phyloP scores from a whole-genome alignment of 2,888 invertebrate genomes.

The Anoncus sp. region DNA sequence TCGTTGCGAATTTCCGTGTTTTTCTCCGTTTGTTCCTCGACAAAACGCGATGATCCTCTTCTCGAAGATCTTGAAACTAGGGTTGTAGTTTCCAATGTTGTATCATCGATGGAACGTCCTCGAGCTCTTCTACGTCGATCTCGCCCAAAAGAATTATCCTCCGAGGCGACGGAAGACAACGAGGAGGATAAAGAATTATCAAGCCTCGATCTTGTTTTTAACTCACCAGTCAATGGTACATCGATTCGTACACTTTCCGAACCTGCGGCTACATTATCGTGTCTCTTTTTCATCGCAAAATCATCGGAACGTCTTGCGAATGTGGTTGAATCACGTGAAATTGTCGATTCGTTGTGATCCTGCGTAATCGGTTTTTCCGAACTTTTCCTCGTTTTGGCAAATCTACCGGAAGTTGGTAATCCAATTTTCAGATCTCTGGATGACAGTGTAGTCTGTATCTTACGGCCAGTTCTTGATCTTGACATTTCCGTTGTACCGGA shows the following conservation, averaged over 20 bases:
- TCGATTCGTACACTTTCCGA: constrained; percentile 75
- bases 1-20: constrained; percentile 20
- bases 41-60: constrained; percentile 67
- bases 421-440: constrained; percentile 67
- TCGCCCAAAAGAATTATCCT: constrained; percentile 25
- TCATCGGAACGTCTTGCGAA: constrained; percentile 55
- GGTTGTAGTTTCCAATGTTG: constrained; percentile 27
- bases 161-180: constrained; percentile 14
- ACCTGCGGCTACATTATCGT: constrained; percentile 65
- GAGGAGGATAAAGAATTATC: constrained; percentile 44
- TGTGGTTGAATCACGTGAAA: background rate
- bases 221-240: constrained; percentile 65
- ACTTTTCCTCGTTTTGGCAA: constrained; percentile 24
- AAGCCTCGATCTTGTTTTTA: constrained; percentile 10
- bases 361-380: background rate
- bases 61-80: constrained; percentile 48
- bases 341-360: background rate
- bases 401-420: constrained; percentile 63
- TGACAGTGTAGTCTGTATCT: constrained; percentile 72
- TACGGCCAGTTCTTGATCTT: constrained; percentile 76
- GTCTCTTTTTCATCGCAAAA: constrained; percentile 42
- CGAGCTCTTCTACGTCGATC: constrained; percentile 31
- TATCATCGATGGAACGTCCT: constrained; percentile 42
- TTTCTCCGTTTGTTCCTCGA: constrained; percentile 19
- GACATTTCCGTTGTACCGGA: constrained; percentile 60